A percentile compares a stretch with the other conserved stretches of the same genome.
Conservation (phyloP, 2,888 invertebrate species). For the Volucella inflata region DNA sequence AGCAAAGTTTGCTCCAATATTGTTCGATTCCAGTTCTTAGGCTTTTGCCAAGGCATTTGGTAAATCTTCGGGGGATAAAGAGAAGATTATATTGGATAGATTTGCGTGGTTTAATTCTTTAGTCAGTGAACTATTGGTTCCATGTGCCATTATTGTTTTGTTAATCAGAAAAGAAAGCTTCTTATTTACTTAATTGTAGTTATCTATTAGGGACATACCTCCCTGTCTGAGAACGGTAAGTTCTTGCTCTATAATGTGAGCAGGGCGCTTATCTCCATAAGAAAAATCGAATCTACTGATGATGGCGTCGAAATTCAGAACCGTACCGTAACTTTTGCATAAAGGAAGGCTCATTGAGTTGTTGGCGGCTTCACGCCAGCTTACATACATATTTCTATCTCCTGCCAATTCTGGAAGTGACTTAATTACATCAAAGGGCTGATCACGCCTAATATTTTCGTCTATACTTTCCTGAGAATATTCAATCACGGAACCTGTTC, state of each 20-base stretch:
- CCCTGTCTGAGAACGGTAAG: not conserved
- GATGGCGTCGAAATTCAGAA: no score
- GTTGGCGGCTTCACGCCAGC: not conserved
- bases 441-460: no score
- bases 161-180: not conserved
- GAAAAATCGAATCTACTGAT: no score
- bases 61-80: not conserved
- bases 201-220: not conserved
- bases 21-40: not conserved
- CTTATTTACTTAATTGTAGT: no score
- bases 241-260: not conserved
- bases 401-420: no score
- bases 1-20: not conserved
- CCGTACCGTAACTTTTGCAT: not conserved
- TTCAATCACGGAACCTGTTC: no score
- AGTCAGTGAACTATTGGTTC: not conserved
- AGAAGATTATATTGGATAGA: not conserved
- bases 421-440: no score
- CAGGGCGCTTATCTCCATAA: no score
- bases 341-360: not conserved
- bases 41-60: not conserved
- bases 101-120: not conserved
- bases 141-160: not conserved
- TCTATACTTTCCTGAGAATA: no score
- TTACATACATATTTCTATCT: no score